Evolutionary conservation across 2,797 vertebrate species (phyloP).

Genomic region (Parauchenoglanis punctatus): DNA sequence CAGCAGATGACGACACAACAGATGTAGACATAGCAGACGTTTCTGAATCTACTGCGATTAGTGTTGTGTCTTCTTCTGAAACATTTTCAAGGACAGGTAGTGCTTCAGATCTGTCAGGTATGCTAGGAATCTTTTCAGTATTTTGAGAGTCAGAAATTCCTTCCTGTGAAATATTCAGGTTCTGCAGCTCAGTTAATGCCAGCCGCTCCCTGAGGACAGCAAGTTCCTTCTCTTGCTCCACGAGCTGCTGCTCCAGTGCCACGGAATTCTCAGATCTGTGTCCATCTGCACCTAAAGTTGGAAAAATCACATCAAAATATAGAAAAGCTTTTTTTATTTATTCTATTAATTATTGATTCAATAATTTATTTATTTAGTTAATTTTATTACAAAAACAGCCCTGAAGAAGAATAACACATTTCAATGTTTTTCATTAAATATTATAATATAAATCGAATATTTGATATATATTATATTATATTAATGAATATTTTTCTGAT

Average conservation of each 20-base stretch:
- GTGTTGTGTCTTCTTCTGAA: conserved; percentile 73
- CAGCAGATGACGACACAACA: conserved; percentile 67
- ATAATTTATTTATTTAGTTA: too few species aligned
- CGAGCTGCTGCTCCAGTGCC: conserved; percentile 68
- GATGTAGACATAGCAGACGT: conserved; percentile 70
- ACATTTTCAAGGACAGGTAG: conserved; percentile 63
- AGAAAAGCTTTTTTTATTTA: neutral
- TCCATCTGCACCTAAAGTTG: conserved; percentile 29
- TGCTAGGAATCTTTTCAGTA: conserved; percentile 16
- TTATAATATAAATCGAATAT: too few species aligned
- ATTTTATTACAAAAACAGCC: neutral
- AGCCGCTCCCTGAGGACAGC: conserved; percentile 64
- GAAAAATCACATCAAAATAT: conserved; percentile 20
- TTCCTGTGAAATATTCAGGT: conserved; percentile 38
- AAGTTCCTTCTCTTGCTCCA: conserved; percentile 72
- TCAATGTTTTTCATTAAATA: neutral
- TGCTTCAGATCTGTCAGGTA: conserved; percentile 45
- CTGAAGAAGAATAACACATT: neutral
- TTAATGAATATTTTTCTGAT: too few species aligned
- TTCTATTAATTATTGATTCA: neutral
- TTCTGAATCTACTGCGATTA: conserved; percentile 73
- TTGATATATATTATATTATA: too few species aligned
- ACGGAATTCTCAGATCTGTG: conserved; percentile 54
- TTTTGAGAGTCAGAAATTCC: conserved; percentile 49
- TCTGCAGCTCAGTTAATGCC: conserved; percentile 48